A percentile compares a stretch with the other conserved stretches of the same genome.
Conservation (phyloP, 2,888 invertebrate species). For the Cenopis cana region DNA sequence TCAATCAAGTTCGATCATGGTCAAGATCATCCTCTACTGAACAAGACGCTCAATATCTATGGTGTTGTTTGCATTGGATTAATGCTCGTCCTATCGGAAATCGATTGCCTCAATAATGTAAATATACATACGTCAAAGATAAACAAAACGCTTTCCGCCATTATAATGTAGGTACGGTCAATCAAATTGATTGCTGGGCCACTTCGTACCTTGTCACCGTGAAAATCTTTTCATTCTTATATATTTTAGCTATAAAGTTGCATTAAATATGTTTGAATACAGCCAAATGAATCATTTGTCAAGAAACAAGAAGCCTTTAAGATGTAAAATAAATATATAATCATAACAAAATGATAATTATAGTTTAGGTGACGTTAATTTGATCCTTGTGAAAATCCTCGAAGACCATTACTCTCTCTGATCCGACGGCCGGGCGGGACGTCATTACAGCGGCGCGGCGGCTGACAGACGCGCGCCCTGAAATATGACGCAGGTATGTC, state of each 20-base stretch:
- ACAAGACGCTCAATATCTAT: not conserved
- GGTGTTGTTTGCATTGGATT: not conserved
- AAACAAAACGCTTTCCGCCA: no score
- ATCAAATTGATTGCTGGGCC: no score
- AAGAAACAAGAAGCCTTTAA: no score
- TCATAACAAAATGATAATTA: not conserved
- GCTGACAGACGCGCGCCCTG: constrained; percentile 24
- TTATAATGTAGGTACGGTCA: no score
- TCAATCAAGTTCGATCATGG: constrained; percentile 31
- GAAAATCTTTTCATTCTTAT: no score
- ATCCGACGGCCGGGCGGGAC: not conserved
- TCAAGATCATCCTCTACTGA: constrained; percentile 13
- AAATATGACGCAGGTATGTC: constrained; percentile 30
- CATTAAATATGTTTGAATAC: no score
- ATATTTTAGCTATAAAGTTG: no score
- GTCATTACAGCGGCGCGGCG: constrained; percentile 6
- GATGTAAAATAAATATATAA: not conserved
- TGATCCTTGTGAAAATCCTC: constrained; percentile 16
- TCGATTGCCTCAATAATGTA: not conserved
- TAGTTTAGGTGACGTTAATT: constrained; percentile 13
- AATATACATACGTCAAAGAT: no score
- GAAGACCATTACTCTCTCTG: constrained; percentile 17
- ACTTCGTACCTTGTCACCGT: no score
- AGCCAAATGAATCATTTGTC: no score
- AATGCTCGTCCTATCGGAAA: not conserved